Conservation (phyloP, 2,113 vertebrate species). For the Actenoides lindsayi region DNA sequence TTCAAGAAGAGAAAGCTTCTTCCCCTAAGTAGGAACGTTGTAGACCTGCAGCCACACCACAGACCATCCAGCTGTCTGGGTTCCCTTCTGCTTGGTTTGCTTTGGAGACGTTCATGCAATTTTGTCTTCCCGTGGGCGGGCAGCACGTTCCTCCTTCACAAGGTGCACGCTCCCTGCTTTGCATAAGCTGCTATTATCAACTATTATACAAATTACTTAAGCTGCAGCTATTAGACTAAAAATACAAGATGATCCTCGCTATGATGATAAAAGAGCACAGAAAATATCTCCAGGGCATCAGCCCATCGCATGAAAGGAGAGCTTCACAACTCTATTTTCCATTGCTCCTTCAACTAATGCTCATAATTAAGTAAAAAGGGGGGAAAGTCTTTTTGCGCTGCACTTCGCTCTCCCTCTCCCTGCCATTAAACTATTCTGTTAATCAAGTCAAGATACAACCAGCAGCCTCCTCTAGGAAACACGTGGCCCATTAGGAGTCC, state of each 20-base stretch:
- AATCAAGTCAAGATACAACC: background rate
- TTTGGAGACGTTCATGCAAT: background rate
- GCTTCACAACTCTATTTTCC: background rate
- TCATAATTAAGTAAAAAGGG: background rate
- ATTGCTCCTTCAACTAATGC: background rate
- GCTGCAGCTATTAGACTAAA: slow-evolving; percentile 5
- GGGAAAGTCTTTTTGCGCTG: background rate
- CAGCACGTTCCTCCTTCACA: background rate
- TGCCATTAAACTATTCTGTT: background rate
- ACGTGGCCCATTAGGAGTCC: background rate
- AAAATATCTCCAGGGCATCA: background rate
- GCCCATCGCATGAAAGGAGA: background rate
- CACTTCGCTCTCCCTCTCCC: background rate
- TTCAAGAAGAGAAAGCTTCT: background rate
- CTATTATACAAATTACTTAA: slow-evolving; percentile 10
- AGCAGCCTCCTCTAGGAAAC: background rate
- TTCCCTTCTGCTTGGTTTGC: background rate
- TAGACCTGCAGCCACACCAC: rapidly evolving
- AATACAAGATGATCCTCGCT: background rate
- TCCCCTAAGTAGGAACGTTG: rapidly evolving
- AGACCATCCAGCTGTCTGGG: background rate
- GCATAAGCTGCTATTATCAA: background rate
- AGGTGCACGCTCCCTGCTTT: background rate
- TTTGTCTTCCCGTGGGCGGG: background rate
- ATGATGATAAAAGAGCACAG: background rate